Percentiles rank a stretch among this genome's conserved stretches.
phyloP scores from a whole-genome alignment of 1,140 invertebrate genomes.

The Macrobrachium nipponense region DNA sequence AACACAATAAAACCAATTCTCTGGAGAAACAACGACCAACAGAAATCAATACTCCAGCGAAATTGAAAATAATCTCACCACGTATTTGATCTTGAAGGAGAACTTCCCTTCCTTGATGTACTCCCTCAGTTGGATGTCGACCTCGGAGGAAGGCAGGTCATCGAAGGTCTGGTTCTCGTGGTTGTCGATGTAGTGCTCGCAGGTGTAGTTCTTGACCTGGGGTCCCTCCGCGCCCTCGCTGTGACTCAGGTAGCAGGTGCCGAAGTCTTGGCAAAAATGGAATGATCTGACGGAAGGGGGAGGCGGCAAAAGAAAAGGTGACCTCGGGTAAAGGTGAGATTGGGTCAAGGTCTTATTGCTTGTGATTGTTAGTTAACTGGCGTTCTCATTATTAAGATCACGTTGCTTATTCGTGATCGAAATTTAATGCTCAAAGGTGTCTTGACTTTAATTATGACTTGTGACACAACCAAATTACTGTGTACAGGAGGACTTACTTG shows the following conservation, averaged over 20 bases:
- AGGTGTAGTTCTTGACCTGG: not conserved
- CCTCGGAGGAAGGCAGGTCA: conserved; percentile 24
- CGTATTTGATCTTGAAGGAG: conserved; percentile 14
- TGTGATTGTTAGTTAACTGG: too few species aligned
- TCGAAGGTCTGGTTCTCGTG: conserved; percentile 41
- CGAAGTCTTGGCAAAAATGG: conserved; percentile 39
- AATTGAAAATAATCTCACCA: conserved; percentile 16
- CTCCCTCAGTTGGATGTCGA: not conserved
- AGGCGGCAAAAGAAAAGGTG: not conserved
- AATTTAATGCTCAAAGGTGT: too few species aligned
- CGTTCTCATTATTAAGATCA: too few species aligned
- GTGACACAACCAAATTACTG: not conserved
- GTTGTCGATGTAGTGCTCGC: conserved; percentile 42
- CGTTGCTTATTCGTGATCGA: too few species aligned
- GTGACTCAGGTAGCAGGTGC: conserved; percentile 43
- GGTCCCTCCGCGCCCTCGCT: conserved; percentile 18
- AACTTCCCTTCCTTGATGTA: conserved; percentile 35
- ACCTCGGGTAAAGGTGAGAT: not conserved
- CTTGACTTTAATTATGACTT: too few species aligned
- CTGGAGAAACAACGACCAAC: not conserved
- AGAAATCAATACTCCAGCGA: not conserved
- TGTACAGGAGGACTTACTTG: conserved; percentile 19
- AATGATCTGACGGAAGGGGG: conserved; percentile 44
- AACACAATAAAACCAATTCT: conserved; percentile 6
- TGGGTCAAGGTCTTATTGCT: not conserved